Percentiles rank a stretch among this genome's conserved stretches.
Evolutionary conservation across 2,888 invertebrate genomes (phyloP).

Genomic region (Malthinus seriepunctatus): DNA sequence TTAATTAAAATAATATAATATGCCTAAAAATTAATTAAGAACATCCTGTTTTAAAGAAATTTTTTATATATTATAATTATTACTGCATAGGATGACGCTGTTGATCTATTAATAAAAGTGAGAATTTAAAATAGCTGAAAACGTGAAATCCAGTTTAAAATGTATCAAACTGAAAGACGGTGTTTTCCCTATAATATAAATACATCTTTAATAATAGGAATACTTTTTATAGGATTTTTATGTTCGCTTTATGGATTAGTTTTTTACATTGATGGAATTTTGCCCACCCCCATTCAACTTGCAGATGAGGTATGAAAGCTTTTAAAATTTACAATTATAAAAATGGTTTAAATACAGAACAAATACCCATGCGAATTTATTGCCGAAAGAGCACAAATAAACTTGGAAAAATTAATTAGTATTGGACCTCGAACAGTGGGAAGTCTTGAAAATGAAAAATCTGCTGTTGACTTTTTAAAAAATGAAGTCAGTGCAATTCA

Average conservation of each 20-base stretch:
- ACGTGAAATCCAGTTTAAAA: neutral
- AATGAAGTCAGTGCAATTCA: slow-evolving; percentile 59
- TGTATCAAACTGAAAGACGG: no score
- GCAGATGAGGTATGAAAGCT: slow-evolving; percentile 36
- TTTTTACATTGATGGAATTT: slow-evolving; percentile 28
- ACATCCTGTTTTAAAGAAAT: no score
- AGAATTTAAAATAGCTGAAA: neutral
- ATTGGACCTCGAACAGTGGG: slow-evolving; percentile 77
- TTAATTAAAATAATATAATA: no score
- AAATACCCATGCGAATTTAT: slow-evolving; percentile 61
- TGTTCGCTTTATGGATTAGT: slow-evolving; percentile 6
- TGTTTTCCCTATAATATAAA: slow-evolving; percentile 13
- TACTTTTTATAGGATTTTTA: slow-evolving; percentile 2
- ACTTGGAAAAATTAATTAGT: slow-evolving; percentile 64
- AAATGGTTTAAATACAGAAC: neutral
- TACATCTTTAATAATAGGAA: neutral
- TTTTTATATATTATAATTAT: no score
- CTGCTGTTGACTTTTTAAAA: slow-evolving; percentile 65
- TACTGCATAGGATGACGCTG: no score
- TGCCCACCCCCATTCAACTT: slow-evolving; percentile 43
- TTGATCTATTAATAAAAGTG: no score
- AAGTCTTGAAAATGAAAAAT: slow-evolving; percentile 79
- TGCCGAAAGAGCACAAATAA: slow-evolving; percentile 68
- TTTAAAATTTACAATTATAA: slow-evolving; percentile 30
- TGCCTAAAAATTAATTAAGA: no score